phyloP scores from a whole-genome alignment of 2,797 vertebrate species.

The Hoplostethus atlanticus region DNA sequence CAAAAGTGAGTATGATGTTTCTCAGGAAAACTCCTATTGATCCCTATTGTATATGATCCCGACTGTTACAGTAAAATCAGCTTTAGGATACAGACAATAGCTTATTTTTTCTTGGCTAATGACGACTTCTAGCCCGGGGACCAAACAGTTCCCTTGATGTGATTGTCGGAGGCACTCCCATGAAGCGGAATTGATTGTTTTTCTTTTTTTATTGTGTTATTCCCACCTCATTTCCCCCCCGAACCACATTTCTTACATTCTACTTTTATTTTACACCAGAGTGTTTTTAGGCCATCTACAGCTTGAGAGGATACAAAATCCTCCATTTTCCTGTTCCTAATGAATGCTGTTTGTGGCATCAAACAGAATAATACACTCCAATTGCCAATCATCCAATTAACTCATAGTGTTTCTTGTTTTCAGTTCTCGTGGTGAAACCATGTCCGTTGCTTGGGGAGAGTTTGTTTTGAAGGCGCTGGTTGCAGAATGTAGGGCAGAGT shows the following conservation, averaged over 20 bases:
- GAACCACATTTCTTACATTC: slow-evolving; percentile 14
- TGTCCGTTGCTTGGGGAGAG: slow-evolving; percentile 12
- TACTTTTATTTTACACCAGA: slow-evolving; percentile 18
- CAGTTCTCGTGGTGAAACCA: slow-evolving; percentile 29
- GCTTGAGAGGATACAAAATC: slow-evolving; percentile 40
- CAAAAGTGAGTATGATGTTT: not conserved
- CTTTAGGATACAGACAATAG: too few relatives aligned
- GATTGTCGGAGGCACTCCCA: slow-evolving; percentile 11
- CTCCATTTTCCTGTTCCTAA: slow-evolving; percentile 39
- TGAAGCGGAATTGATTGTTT: not conserved
- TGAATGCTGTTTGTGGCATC: slow-evolving; percentile 42
- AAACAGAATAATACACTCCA: slow-evolving; percentile 42
- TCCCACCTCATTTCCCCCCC: too few relatives aligned
- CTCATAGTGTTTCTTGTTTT: slow-evolving; percentile 28
- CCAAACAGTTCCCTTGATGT: slow-evolving; percentile 30
- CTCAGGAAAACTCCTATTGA: not conserved
- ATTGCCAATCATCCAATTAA: slow-evolving; percentile 62
- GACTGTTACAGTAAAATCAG: not conserved
- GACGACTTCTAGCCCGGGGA: not conserved
- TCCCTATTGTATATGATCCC: slow-evolving; percentile 1
- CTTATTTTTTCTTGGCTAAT: not conserved
- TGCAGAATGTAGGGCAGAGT: slow-evolving; percentile 54
- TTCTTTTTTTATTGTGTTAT: not conserved
- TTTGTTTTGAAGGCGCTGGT: slow-evolving; percentile 20
- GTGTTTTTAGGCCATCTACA: slow-evolving; percentile 44